These are phyloP conservation scores for Poecile montanus DNA, from an alignment of 2,797 vertebrate species.

Conservation along the genomic window DNA sequence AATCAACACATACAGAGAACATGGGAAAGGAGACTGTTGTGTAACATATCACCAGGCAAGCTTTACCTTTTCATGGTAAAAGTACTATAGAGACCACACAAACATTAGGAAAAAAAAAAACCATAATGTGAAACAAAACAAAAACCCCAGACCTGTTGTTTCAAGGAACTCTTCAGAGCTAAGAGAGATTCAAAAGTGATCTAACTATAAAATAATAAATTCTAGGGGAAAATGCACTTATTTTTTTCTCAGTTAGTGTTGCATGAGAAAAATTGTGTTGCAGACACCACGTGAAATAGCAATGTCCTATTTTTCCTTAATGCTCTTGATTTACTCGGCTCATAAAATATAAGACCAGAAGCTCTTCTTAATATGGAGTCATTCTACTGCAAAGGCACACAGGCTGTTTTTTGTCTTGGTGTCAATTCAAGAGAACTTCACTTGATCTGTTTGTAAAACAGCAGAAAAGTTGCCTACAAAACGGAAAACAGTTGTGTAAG, in stretches of 20 bases:
- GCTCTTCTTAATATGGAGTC: conserved; percentile 25
- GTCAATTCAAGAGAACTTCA: background rate
- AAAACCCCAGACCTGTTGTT: background rate
- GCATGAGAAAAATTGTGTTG: background rate
- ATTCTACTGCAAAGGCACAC: background rate
- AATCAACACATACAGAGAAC: background rate
- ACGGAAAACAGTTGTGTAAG: background rate
- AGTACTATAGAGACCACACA: background rate
- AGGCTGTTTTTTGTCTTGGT: conserved; percentile 3
- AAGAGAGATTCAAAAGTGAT: background rate
- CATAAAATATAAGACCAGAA: conserved; percentile 43
- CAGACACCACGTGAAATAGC: background rate
- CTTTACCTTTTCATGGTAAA: background rate
- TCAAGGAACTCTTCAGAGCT: background rate
- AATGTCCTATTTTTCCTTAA: background rate
- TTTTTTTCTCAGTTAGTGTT: background rate
- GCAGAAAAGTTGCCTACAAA: background rate
- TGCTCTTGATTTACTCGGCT: conserved; percentile 1
- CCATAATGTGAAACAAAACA: background rate
- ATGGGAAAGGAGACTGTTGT: background rate
- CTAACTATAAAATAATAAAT: background rate
- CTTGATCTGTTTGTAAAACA: background rate
- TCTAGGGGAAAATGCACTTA: background rate
- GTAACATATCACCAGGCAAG: background rate
- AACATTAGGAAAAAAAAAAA: fast-evolving